Evolutionary conservation across 2,888 invertebrate species (phyloP), one percentile per base, ranked within the genome.

Genomic region (Cryptus armator): DNA sequence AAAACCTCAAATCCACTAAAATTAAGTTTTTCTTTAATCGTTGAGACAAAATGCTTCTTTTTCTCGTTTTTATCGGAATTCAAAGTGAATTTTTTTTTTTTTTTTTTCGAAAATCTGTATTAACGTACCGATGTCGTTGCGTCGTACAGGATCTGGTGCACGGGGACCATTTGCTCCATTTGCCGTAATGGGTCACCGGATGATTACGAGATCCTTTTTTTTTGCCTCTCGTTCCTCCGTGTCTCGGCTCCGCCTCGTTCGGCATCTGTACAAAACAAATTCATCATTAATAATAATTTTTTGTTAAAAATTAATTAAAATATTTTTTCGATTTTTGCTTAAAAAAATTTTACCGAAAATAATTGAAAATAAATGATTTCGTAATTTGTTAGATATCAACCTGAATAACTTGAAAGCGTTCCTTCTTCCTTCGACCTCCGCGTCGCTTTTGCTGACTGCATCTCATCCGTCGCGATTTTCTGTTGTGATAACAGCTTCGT

Each of bases 131-230:
- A 91, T 96, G 95, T 88, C 99, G 95, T 51, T 96, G 95, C 2
- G 98, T 98, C 19, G 96, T 96, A 92, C 99, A 99, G 87, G 96
- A 95, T 85, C 95, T 95, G 0, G 97, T 96, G 91, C 98, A 99
- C 12, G 96, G 94, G 0, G 97, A 96, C 98, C 98, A 99, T 44
- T 96, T 94, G 53, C 97, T 96, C 98, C 98, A 99, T 88, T 95
- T 95, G 0, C 96, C 96, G 91, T 96, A 97, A 14, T 96, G 95
- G 43, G 95, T 82, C 19, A 62, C 51, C 48, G 77, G 64, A 53
- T 56, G 91, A 77, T 91, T 91, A 70, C 90, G 87, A 83, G 85
- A 78, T 82, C 88, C 89, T 24, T 56, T 56, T 81, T 90, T 84
- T 43, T 74, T 90, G 14, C 89, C 90, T 74, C 91, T 92, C 89